A percentile compares a stretch with the other conserved stretches of the same genome.
These are phyloP conservation scores for Pseudomyrmex sp. DNA, from an alignment of 1,140 invertebrate genomes.

Conservation along the genomic window DNA sequence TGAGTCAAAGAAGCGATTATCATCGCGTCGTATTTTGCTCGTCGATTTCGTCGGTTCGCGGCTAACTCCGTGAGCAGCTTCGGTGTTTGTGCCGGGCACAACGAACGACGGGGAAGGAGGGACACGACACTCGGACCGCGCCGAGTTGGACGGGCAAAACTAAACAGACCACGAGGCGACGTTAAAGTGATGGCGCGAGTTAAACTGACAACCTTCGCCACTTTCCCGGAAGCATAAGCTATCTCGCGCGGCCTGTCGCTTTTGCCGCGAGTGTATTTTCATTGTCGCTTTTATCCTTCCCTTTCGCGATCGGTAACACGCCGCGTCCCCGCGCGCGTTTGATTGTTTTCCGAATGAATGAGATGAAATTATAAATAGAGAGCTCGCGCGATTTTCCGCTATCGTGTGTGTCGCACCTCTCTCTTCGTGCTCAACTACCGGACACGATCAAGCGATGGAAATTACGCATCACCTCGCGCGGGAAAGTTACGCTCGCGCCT, in stretches of 20 bases:
- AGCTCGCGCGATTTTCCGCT: conserved; percentile 53
- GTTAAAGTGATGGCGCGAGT: conserved; percentile 63
- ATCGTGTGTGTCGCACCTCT: conserved; percentile 17
- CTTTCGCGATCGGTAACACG: conserved; percentile 52
- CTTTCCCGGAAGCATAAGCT: conserved; percentile 73
- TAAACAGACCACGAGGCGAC: conserved; percentile 69
- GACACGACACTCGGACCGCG: conserved; percentile 66
- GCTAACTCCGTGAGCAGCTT: conserved; percentile 18
- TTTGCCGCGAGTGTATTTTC: conserved; percentile 73
- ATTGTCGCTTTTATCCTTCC: conserved; percentile 71
- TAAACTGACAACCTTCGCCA: conserved; percentile 73
- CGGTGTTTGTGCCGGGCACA: conserved; percentile 67
- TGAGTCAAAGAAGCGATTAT: conserved; percentile 57
- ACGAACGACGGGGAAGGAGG: conserved; percentile 47
- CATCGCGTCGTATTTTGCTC: conserved; percentile 58
- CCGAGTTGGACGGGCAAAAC: conserved; percentile 68
- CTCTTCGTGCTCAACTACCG: conserved; percentile 38
- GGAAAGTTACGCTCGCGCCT: conserved; percentile 55
- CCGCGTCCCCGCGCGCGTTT: conserved; percentile 33
- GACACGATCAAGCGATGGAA: conserved; percentile 57
- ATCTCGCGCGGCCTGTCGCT: conserved; percentile 71
- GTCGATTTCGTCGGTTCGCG: conserved; percentile 53
- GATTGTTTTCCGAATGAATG: conserved; percentile 72
- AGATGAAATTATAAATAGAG: conserved; percentile 72
- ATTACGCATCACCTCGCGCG: conserved; percentile 61